Base-by-base conservation (phyloP, 2,888 invertebrate genomes). In the Tachina fera region DNA sequence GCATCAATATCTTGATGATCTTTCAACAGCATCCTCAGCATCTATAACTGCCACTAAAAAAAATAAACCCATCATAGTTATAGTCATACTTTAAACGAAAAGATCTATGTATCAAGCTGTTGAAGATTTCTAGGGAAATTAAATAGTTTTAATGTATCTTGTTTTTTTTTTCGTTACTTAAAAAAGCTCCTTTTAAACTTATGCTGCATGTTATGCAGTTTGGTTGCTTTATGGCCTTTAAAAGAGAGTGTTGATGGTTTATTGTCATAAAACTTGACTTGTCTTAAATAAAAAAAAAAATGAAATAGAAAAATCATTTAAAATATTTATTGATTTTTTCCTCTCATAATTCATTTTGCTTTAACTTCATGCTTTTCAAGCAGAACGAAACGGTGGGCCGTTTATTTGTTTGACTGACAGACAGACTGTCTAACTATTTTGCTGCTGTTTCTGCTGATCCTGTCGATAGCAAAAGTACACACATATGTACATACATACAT, bases 71-170 rank as follows among this genome's bases (percentile, higher is more conserved):
- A 58, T 60, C 31, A 45, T 71, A 9, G 39, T 68, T 41, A 41
- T 51, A 74, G 16, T 16, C 16, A 49, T 39, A 43, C 56, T 68
- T 47, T 3, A 77, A 60, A 58, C 51, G 58, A 22, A 65, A 9
- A 19, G 22, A 9, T 31, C 43, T 61, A 60, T 31, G 31, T 31
- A 31, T 68, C 67, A 68, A 68, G 67, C 75, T 75, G 74, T 31
- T 81, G 31, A 68, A 75, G 77, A 83, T 83, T 83, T 83, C 83
- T 78, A 83, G 72, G 72, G 83, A 83, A 83, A 83, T 83, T 65
- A 77, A 83, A 76, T 49, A 49, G 16, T 47, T 71, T 79, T 71
- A 61, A 49, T 70, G 61, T 67, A 51, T 51, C 63, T 74, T 68
- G 14, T 53, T 16, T 1, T 39, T 53, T 11, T 45, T 31, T 6